A percentile compares a stretch with the other conserved stretches of the same genome.
Evolutionary conservation across 1,140 invertebrate species (phyloP).

Genomic region (Lasioglossum albipes): DNA sequence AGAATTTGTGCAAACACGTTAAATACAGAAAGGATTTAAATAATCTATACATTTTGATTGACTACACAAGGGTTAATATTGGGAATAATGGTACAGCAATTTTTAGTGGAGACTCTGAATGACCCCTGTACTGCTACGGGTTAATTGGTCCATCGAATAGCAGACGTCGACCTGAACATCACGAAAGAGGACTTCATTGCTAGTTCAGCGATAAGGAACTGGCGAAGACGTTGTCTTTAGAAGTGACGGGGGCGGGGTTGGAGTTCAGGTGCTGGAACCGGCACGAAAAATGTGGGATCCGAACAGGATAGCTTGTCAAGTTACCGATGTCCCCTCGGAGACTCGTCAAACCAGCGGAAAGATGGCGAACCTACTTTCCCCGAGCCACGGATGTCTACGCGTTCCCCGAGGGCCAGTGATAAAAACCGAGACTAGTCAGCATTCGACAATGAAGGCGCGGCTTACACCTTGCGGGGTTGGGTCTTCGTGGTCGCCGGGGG

Average conservation of each 20-base stretch:
- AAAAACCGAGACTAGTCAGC: slow-evolving; percentile 71
- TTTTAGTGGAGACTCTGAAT: too few species aligned
- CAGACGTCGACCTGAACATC: too few species aligned
- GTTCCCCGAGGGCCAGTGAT: slow-evolving; percentile 64
- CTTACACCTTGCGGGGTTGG: slow-evolving; percentile 46
- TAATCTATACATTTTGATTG: too few species aligned
- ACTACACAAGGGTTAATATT: too few species aligned
- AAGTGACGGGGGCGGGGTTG: not conserved
- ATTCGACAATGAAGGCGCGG: slow-evolving; percentile 65
- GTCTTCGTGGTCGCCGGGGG: not conserved
- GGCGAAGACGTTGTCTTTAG: not conserved
- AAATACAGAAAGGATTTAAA: too few species aligned
- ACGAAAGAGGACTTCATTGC: not conserved
- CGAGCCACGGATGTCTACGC: slow-evolving; percentile 51
- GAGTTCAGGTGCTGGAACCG: slow-evolving; percentile 21
- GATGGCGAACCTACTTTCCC: slow-evolving; percentile 66
- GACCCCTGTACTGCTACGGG: too few species aligned
- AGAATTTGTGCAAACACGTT: too few species aligned
- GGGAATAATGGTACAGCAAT: too few species aligned
- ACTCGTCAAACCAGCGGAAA: slow-evolving; percentile 70
- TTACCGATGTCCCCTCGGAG: slow-evolving; percentile 71
- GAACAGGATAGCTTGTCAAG: slow-evolving; percentile 67
- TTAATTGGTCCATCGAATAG: too few species aligned
- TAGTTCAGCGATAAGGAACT: not conserved
- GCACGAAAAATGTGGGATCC: slow-evolving; percentile 45